A percentile compares a stretch with the other conserved stretches of the same genome.
Conservation (phyloP, 2,797 vertebrate species). For the Peromyscus melanophrys region DNA sequence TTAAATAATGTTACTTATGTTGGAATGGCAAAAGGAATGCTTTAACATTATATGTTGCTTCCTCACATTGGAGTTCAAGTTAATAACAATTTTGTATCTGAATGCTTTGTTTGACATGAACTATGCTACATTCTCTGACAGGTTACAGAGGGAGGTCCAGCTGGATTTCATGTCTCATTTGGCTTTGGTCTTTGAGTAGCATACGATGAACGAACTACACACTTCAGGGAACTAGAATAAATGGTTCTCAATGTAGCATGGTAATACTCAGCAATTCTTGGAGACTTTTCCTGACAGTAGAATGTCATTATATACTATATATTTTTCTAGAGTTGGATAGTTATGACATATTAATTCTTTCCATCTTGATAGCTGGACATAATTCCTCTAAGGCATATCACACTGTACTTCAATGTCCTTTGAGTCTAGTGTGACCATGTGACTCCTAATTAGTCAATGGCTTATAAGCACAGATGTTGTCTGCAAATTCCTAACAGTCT, state of each 20-base stretch:
- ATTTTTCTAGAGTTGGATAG: not conserved
- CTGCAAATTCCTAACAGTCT: slow-evolving; percentile 7
- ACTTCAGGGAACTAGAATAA: slow-evolving; percentile 63
- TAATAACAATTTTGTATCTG: slow-evolving; percentile 51
- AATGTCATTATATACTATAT: slow-evolving; percentile 6
- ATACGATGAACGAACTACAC: slow-evolving; percentile 46
- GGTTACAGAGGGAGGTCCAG: slow-evolving; percentile 63
- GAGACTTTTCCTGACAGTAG: not conserved
- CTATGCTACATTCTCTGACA: slow-evolving; percentile 6
- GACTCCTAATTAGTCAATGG: not conserved
- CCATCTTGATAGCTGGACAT: not conserved
- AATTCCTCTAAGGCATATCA: not conserved
- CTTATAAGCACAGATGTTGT: not conserved
- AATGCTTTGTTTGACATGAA: slow-evolving; percentile 80
- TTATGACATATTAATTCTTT: not conserved
- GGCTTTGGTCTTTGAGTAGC: slow-evolving; percentile 63
- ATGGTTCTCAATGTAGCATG: slow-evolving; percentile 12
- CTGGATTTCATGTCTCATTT: slow-evolving; percentile 68
- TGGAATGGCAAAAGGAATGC: slow-evolving; percentile 20
- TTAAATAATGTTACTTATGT: not conserved
- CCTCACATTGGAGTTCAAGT: slow-evolving; percentile 35
- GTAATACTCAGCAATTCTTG: not conserved
- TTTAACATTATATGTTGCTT: slow-evolving; percentile 33
- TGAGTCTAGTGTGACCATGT: not conserved
- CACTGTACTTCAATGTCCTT: not conserved